Percentiles rank a stretch among this genome's conserved stretches.
Conservation (phyloP, 2,113 vertebrate genomes). For the Ictalurus furcatus region DNA sequence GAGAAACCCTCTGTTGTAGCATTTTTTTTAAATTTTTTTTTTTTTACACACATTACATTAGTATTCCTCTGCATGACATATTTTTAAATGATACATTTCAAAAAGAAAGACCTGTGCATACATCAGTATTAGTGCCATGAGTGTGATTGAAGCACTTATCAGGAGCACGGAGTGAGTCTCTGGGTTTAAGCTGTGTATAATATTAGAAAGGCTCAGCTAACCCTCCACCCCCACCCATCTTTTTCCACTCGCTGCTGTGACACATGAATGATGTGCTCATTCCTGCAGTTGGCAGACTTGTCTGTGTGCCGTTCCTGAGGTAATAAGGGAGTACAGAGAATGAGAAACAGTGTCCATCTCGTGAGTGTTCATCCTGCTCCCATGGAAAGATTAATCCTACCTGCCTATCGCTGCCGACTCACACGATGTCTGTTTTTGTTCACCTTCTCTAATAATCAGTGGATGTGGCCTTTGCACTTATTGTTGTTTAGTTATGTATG, state of each 20-base stretch:
- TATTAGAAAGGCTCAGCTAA: conserved; percentile 58
- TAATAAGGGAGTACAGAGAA: conserved; percentile 24
- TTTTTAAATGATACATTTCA: neutral
- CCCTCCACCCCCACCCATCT: conserved; percentile 54
- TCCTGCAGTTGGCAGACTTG: conserved; percentile 60
- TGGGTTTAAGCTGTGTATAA: conserved; percentile 60
- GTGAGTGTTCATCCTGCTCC: neutral
- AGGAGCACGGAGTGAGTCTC: conserved; percentile 40
- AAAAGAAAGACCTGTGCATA: neutral
- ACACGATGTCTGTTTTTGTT: neutral
- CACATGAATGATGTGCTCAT: conserved; percentile 63
- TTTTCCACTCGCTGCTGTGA: conserved; percentile 55
- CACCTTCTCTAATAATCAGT: neutral
- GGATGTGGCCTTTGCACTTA: neutral
- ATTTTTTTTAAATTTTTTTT: too few species aligned
- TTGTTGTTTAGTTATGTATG: neutral
- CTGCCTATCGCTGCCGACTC: neutral
- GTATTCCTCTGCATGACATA: neutral
- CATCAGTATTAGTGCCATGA: neutral
- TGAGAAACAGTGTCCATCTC: conserved; percentile 8
- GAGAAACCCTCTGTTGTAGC: neutral
- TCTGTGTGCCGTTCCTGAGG: conserved; percentile 26
- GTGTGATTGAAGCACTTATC: conserved; percentile 31
- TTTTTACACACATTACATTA: neutral
- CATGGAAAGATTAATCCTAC: neutral